Base-by-base conservation (phyloP, 2,888 invertebrate species). In the Monopis laevigella region DNA sequence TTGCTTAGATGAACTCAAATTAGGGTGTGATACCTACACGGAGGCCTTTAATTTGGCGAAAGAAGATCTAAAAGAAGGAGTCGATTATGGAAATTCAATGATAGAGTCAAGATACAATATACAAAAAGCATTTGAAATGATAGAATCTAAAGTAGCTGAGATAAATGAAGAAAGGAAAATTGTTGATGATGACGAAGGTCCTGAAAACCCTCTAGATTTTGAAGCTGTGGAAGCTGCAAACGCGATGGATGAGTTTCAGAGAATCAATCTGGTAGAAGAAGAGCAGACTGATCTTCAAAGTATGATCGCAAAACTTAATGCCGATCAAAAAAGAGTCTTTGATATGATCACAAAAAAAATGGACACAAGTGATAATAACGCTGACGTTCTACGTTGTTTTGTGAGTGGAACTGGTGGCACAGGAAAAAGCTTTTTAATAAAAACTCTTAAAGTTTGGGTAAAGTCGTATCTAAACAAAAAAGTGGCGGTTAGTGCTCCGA, bases 311-410 rank as follows among this genome's bases (percentile, higher is more conserved):
- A 40, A 50, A 40, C 45, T 57, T 14, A 56, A 58, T 47, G 18
- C 16, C 2, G 56, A 55, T 44, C 55, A 54, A 48, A 50, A 47
- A 43, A 40, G 50, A 36, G 46, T 56, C 10, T 57, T 56, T 40
- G 48, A 54, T 43, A 47, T 43, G 34, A 41, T 52, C n/a, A 47
- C 41, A 28, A 30, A 29, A 18, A 43, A 39, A 28, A 34, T 52
- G 13, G 36, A 26, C 16, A 47, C 44, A 21, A 39, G 7, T 39
- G n/a, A 36, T 29, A 38, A 41, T 40, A 21, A 43, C n/a, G n/a
- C n/a, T n/a, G n/a, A n/a, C n/a, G n/a, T n/a, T n/a, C n/a, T n/a
- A n/a, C n/a, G n/a, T n/a, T n/a, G n/a, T n/a, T n/a, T n/a, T n/a
- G n/a, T n/a, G n/a, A n/a, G n/a, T n/a, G n/a, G n/a, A n/a, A n/a